Percentiles rank a stretch among this genome's conserved stretches.
Conservation (phyloP, 2,888 invertebrate genomes). For the Timema cristinae region DNA sequence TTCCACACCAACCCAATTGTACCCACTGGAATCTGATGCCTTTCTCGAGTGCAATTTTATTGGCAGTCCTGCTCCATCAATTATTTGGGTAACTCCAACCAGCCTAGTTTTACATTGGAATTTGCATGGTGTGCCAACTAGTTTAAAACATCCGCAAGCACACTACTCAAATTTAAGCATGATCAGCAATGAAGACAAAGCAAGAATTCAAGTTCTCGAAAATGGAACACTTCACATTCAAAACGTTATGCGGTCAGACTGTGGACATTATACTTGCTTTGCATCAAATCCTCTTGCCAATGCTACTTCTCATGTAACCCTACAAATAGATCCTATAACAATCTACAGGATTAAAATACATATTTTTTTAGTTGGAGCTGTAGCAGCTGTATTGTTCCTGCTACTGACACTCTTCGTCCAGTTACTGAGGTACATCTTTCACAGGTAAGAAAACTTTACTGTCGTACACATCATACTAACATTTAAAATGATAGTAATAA, state of each 20-base stretch:
- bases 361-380: conserved; percentile 76
- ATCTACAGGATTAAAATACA: conserved; percentile 79
- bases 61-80: conserved; percentile 72
- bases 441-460: conserved; percentile 54
- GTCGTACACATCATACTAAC: too few species aligned
- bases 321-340: conserved; percentile 81
- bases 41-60: conserved; percentile 71
- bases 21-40: conserved; percentile 62
- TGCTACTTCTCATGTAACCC: conserved; percentile 65
- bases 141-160: conserved; percentile 61
- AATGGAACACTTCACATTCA: conserved; percentile 78
- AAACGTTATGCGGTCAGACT: conserved; percentile 58
- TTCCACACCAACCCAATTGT: conserved; percentile 59
- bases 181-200: conserved; percentile 42
- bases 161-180: conserved; percentile 47
- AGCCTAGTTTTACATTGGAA: conserved; percentile 72
- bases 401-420: conserved; percentile 75
- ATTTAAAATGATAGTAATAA: too few species aligned
- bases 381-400: conserved; percentile 75
- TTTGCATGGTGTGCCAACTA: conserved; percentile 65
- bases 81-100: conserved; percentile 82
- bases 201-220: conserved; percentile 61
- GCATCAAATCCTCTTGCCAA: conserved; percentile 82
- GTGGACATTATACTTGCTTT: conserved; percentile 80
- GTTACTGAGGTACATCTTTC: conserved; percentile 63